Evolutionary conservation across 2,797 vertebrate species (phyloP).

Genomic region (Diplodus puntazzo): DNA sequence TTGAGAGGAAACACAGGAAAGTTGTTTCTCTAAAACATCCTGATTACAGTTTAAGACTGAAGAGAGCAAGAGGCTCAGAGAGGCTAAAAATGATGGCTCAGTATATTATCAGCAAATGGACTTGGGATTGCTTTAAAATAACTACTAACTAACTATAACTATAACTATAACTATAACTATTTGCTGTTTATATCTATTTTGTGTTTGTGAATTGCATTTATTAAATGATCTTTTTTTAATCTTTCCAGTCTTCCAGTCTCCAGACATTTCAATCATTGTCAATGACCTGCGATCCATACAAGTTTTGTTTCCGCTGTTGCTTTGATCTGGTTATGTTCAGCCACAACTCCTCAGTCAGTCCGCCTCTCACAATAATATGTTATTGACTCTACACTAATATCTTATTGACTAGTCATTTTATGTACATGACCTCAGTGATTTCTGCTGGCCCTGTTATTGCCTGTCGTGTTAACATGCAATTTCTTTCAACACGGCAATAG

Average conservation of each 20-base stretch:
- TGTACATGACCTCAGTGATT: too few relatives aligned
- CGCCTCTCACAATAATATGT: neutral
- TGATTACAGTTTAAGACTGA: constrained; percentile 62
- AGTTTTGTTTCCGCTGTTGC: neutral
- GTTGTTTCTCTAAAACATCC: constrained; percentile 59
- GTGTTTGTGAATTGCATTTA: neutral
- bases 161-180: neutral
- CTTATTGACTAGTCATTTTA: too few relatives aligned
- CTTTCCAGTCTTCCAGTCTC: too few relatives aligned
- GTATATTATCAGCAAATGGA: constrained; percentile 1
- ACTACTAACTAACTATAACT: neutral
- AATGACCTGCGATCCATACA: neutral
- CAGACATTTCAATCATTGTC: neutral
- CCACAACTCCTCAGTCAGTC: neutral
- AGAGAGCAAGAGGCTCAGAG: constrained; percentile 27
- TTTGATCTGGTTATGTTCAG: neutral
- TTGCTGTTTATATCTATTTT: neutral
- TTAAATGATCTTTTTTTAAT: neutral
- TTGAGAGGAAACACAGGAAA: constrained; percentile 56
- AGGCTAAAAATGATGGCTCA: constrained; percentile 26
- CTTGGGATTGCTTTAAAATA: constrained; percentile 5
- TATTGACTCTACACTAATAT: too few relatives aligned
- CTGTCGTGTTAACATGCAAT: too few relatives aligned
- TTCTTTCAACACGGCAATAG: too few relatives aligned
- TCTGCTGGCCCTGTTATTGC: too few relatives aligned